phyloP scores from a whole-genome alignment of 37 sponge, comb jelly and placozoan species.

The Crambe crambe region DNA sequence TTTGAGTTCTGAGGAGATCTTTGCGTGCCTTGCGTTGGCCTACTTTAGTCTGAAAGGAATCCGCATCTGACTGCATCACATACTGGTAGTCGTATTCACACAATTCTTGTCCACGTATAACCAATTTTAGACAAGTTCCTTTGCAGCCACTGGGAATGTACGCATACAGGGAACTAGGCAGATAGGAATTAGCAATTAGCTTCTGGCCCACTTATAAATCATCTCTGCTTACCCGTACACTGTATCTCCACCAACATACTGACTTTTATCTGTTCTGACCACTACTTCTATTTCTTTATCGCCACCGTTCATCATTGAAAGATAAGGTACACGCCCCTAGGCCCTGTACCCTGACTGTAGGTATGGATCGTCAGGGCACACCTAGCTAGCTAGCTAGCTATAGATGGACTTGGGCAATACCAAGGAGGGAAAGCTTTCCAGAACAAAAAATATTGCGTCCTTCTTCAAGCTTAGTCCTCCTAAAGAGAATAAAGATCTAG shows the following conservation, averaged over 20 bases:
- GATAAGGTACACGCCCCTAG: no score
- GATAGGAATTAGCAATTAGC: not conserved
- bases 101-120: slow-evolving; percentile 48
- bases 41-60: slow-evolving; percentile 3
- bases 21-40: slow-evolving; percentile 34
- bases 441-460: no score
- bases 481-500: no score
- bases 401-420: no score
- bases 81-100: slow-evolving; percentile 67
- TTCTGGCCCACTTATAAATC: not conserved
- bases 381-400: no score
- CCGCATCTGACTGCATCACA: slow-evolving; percentile 18
- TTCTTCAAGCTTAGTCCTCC: no score
- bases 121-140: slow-evolving; percentile 35
- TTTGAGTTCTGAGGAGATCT: slow-evolving; percentile 40
- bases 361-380: no score
- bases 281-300: slow-evolving; percentile 13
- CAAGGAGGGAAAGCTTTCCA: no score
- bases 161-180: slow-evolving; percentile 47
- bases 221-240: slow-evolving; percentile 58
- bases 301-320: not conserved
- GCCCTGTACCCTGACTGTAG: no score
- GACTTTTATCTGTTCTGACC: slow-evolving; percentile 50
- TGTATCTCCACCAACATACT: slow-evolving; percentile 67
- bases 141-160: slow-evolving; percentile 9